Conservation (phyloP, 2,113 vertebrate species). For the Lagopus muta region DNA sequence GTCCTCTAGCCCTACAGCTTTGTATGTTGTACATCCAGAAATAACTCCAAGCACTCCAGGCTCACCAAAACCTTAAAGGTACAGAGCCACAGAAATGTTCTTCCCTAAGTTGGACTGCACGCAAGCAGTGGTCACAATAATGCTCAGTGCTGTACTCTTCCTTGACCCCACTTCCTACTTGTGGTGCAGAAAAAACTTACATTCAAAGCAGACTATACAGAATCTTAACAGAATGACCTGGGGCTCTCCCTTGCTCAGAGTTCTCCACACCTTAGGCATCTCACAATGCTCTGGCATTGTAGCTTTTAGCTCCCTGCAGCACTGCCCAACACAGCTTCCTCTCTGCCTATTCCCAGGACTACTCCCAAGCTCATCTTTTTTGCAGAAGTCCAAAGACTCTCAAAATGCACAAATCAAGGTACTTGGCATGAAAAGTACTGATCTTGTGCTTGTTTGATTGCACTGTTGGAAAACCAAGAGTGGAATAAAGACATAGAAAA, state of each 20-base stretch:
- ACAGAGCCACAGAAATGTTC: background rate
- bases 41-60: background rate
- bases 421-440: background rate
- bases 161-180: background rate
- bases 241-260: background rate
- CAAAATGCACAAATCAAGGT: background rate
- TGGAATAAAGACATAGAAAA: background rate
- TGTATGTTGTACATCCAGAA: background rate
- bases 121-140: background rate
- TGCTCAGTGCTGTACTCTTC: background rate
- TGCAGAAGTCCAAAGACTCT: background rate
- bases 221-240: background rate
- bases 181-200: background rate
- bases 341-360: background rate
- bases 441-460: background rate
- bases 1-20: background rate
- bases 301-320: background rate
- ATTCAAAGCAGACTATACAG: background rate
- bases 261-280: fast-evolving
- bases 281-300: fast-evolving
- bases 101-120: background rate
- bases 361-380: background rate
- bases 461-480: background rate
- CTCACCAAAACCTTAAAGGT: background rate
- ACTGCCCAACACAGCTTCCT: background rate